Evolutionary conservation across 2,797 vertebrate species (phyloP).

Genomic region (Pseudochirops corinnae): DNA sequence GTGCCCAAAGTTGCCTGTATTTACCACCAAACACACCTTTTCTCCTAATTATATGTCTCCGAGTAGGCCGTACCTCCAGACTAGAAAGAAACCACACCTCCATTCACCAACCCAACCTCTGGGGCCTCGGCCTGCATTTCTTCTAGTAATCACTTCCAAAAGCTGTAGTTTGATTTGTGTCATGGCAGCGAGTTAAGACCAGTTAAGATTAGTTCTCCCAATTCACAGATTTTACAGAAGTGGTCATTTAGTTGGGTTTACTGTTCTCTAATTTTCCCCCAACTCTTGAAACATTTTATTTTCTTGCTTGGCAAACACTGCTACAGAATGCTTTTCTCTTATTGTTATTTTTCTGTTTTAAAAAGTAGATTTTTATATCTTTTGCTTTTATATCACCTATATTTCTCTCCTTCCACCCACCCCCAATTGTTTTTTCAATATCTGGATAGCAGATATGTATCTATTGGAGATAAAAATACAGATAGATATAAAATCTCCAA

Average conservation of each 20-base stretch:
- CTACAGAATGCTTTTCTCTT: not conserved
- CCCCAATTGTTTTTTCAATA: not conserved
- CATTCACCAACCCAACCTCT: not conserved
- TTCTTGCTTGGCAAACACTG: not conserved
- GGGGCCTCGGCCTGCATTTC: not conserved
- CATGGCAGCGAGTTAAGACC: not conserved
- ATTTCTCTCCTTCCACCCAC: not conserved
- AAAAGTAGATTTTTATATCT: not conserved
- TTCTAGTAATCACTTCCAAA: not conserved
- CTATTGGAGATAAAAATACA: too few species aligned
- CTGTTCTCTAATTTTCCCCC: not conserved
- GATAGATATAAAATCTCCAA: not conserved
- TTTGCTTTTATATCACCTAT: not conserved
- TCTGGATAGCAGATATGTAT: not conserved
- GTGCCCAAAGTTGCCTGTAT: not conserved
- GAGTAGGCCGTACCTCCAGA: not conserved
- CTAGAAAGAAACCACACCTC: not conserved
- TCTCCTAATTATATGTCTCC: not conserved
- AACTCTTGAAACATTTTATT: not conserved
- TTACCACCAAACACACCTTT: not conserved
- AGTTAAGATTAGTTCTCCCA: not conserved
- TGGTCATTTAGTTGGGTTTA: not conserved
- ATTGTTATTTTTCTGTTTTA: not conserved
- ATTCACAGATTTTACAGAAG: not conserved
- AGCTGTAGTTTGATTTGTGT: not conserved